Evolutionary conservation across 2,797 vertebrate species (phyloP), one percentile per base, ranked within the genome.

Genomic region (Saxicola maurus): DNA sequence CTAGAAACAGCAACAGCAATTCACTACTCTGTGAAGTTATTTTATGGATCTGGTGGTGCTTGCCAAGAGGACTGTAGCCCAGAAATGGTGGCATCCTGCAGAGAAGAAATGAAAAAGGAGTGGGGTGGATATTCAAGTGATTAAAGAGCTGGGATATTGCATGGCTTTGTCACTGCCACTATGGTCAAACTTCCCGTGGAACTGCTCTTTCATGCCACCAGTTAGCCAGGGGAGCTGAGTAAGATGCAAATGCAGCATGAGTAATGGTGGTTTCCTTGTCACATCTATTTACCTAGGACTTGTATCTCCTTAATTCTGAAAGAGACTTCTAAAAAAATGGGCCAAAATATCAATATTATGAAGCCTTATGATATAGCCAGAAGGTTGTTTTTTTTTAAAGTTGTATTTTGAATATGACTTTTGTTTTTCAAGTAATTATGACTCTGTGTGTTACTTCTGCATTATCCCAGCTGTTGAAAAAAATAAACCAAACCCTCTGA

Each of bases 21-120:
- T 87, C 84, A 28, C 72, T 76, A 14, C 60, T 71, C 78, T 60
- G 21, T 1, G 8, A 57, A 91, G 85, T 89, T 77, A 81, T 66
- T 95, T 93, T 92, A 86, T 91, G 68, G 80, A 65, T 71, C 61
- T 91, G 62, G n/a, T 65, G 48, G 49, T 52, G 42, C 77, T 89
- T 73, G 72, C 84, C 74, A 77, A 25, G 64, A 72, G 43, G 57
- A 55, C 62, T 83, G 38, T 82, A 89, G 69, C 69, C 82, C 67
- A 79, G 56, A 82, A 84, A 52, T 17, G 57, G 73, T 82, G 72
- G 65, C 48, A 64, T 68, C 2, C 0, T 69, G 45, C 18, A 57
- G 18, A 75, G 52, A 31, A 53, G 53, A 66, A 85, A 89, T 94
- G 17, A 62, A 49, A 90, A 74, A 42, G 42, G 52, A 72, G 4